Evolutionary conservation across 2,113 vertebrate species (phyloP).

Genomic region (Falco punctatus): DNA sequence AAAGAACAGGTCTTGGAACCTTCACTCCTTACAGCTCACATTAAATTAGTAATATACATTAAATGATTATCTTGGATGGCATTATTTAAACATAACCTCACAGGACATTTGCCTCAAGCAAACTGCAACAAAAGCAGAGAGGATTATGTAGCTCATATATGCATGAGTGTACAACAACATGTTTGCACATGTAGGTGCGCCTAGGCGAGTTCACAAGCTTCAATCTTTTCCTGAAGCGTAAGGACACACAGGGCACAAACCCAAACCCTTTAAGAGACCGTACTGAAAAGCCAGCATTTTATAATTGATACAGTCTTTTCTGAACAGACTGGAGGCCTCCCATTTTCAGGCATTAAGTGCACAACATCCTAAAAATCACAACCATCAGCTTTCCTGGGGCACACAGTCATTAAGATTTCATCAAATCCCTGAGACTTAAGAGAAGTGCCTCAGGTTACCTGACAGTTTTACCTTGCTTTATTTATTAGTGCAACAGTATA

Average conservation of each 20-base stretch:
- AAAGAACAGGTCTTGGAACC: constrained; percentile 24
- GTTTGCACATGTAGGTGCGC: neutral
- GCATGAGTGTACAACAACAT: neutral
- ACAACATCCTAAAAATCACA: neutral
- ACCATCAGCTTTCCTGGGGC: neutral
- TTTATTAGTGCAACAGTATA: neutral
- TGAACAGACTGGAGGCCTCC: neutral
- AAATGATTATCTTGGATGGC: constrained; percentile 15
- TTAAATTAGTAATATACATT: constrained; percentile 32
- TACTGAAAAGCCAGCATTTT: neutral
- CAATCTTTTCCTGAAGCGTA: neutral
- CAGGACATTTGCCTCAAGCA: constrained; percentile 29
- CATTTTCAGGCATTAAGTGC: neutral
- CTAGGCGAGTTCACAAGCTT: neutral
- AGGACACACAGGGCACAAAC: neutral
- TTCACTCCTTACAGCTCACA: neutral
- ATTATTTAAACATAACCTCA: constrained; percentile 32
- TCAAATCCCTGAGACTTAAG: neutral
- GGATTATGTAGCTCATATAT: neutral
- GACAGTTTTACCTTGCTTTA: neutral
- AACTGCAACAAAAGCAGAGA: neutral
- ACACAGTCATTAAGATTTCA: neutral
- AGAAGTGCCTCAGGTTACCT: neutral
- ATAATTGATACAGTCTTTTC: fast-evolving
- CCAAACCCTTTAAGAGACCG: neutral